Conservation (phyloP, 2,888 invertebrate species). For the Acronicta alni region DNA sequence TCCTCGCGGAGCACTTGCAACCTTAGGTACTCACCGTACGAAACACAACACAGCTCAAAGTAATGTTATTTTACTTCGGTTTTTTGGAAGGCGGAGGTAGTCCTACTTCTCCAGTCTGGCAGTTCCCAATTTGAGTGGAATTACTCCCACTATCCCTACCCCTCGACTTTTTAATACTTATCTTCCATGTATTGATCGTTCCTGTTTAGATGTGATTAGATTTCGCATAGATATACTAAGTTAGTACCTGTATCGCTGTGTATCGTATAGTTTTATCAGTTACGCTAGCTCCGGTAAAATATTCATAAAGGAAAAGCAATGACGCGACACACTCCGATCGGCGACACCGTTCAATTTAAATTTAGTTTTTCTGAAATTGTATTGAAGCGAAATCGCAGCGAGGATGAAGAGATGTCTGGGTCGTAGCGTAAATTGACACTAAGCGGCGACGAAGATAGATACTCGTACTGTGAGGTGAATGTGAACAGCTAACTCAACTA, state of each 20-base stretch:
- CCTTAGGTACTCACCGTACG: too few relatives aligned
- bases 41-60: too few relatives aligned
- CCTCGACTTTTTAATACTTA: too few relatives aligned
- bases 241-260: neutral
- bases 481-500: too few relatives aligned
- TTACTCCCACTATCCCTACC: too few relatives aligned
- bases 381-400: conserved; percentile 13
- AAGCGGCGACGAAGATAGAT: conserved; percentile 31
- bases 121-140: too few relatives aligned
- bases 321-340: conserved; percentile 16
- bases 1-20: too few relatives aligned
- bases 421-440: conserved; percentile 40
- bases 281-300: conserved; percentile 27
- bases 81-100: too few relatives aligned
- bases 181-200: too few relatives aligned
- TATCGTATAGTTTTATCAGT: conserved; percentile 1
- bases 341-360: conserved; percentile 28
- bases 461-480: conserved; percentile 9
- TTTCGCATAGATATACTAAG: neutral
- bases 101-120: too few relatives aligned
- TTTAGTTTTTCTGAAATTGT: conserved; percentile 38
- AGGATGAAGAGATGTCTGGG: conserved; percentile 13
- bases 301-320: conserved; percentile 35
- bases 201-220: too few relatives aligned
- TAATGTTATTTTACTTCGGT: too few relatives aligned